These are phyloP conservation scores for Plectrocnemia conspersa DNA, from an alignment of 1,140 invertebrate genomes.

Conservation along the genomic window DNA sequence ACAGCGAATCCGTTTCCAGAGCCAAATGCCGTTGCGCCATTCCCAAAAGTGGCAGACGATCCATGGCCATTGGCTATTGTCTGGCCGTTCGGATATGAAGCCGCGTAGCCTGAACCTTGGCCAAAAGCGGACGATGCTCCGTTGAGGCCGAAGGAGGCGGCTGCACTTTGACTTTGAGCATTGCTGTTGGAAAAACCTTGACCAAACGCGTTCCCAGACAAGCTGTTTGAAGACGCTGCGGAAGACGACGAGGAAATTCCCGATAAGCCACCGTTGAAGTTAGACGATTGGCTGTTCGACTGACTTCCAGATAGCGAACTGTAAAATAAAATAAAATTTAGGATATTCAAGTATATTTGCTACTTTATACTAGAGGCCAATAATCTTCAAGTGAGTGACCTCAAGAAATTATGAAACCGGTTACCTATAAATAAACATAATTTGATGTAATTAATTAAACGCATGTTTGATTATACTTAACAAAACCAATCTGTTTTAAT, in stretches of 20 bases:
- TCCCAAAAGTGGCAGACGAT: conserved; percentile 24
- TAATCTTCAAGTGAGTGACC: neutral
- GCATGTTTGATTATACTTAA: no score
- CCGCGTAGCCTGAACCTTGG: conserved; percentile 15
- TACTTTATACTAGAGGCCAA: neutral
- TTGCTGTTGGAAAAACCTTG: conserved; percentile 28
- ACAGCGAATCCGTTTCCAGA: conserved; percentile 15
- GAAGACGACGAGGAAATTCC: conserved; percentile 25
- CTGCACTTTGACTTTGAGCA: conserved; percentile 25
- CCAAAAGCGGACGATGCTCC: conserved; percentile 24
- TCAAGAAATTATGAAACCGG: no score
- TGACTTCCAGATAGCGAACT: conserved; percentile 27
- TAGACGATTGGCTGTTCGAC: conserved; percentile 23
- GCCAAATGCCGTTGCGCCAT: conserved; percentile 25
- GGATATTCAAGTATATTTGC: neutral
- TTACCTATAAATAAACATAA: no score
- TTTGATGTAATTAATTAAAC: no score
- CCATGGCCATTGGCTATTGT: conserved; percentile 25
- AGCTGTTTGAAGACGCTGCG: conserved; percentile 8
- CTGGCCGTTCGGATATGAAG: conserved; percentile 23
- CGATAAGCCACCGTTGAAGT: conserved; percentile 19
- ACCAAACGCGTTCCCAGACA: conserved; percentile 21
- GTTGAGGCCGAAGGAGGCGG: conserved; percentile 11
- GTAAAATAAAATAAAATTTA: neutral
- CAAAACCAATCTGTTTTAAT: no score